Percentiles rank a stretch among this genome's conserved stretches.
phyloP scores from a whole-genome alignment of 2,888 invertebrate species.

The Leucozona laternaria region DNA sequence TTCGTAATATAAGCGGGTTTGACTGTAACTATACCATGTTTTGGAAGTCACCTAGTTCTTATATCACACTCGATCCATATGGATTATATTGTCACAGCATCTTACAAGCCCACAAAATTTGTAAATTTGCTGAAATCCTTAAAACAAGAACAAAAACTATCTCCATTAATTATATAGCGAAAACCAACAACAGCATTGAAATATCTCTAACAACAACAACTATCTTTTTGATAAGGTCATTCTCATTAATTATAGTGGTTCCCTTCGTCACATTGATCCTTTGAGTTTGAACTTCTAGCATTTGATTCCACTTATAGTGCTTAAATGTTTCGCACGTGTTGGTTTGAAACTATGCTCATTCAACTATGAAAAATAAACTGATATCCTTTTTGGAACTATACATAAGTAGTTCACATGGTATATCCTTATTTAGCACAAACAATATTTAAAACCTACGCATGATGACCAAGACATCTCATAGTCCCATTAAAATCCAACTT shows the following conservation, averaged over 20 bases:
- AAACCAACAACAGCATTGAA: background rate
- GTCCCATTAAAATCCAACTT: constrained; percentile 36
- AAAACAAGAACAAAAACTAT: too few species aligned
- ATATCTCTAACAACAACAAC: background rate
- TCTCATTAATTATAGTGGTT: background rate
- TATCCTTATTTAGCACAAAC: background rate
- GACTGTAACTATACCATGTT: too few species aligned
- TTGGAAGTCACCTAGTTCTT: too few species aligned
- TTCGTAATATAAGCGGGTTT: too few species aligned
- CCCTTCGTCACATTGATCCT: background rate
- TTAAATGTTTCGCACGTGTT: constrained; percentile 19
- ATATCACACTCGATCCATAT: too few species aligned
- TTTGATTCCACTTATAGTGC: background rate
- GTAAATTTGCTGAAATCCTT: too few species aligned
- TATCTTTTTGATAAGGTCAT: background rate
- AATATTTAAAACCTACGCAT: background rate
- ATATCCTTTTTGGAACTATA: constrained; percentile 10
- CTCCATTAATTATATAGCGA: background rate
- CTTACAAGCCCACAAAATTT: too few species aligned
- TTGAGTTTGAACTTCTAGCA: background rate
- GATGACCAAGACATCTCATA: constrained; percentile 25
- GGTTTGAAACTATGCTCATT: background rate
- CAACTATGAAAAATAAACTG: constrained; percentile 7
- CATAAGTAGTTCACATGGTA: background rate
- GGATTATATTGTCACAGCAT: too few species aligned